Base-by-base conservation (phyloP, 2,888 invertebrate genomes). In the Ditula angustiorana region DNA sequence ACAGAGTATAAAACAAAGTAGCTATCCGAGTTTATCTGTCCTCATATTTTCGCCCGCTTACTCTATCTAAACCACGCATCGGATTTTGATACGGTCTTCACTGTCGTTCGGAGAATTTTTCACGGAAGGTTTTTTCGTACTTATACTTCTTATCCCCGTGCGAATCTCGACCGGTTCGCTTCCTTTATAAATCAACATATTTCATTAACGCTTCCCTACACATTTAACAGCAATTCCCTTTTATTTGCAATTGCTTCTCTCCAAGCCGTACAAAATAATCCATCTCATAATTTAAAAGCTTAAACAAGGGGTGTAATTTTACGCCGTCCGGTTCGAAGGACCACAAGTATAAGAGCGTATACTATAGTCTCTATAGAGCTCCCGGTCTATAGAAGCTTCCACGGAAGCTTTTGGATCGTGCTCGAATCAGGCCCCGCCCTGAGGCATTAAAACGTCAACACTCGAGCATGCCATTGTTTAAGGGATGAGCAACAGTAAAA, bases 391-490 rank as follows among this genome's bases (percentile, higher is more conserved):
- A 41, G 60, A 35, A 13, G 30, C 30, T 19, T 35, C 50, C 30
- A 2, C 19, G 19, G 30, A 50, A 37, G 35, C 26, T 21, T 50
- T 23, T 23, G 33, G 10, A 24, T 23, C 52, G 47, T 50, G 37
- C 26, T 52, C 21, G 23, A 53, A 24, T 11, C 2, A 5, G 21
- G 16, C 55, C 53, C 16, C 61, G 53, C 61, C 55, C 59, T 46
- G 7, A 13, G 49, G 56, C 62, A 57, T 63, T 57, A 50, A 62
- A 64, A 59, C 47, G 46, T 59, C 64, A 64, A 64, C 64, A 59
- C 63, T 64, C 35, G 52, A 52, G 23, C 59, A 53, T 53, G 64
- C 52, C 47, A 64, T 59, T 28, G 26, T 23, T 21, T 53, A 26
- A 47, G 19, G 59, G 2, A 21, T 13, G 53, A 16, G 33, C 2